phyloP scores from a whole-genome alignment of 1,140 invertebrate species.

The Apolygus lucorum region DNA sequence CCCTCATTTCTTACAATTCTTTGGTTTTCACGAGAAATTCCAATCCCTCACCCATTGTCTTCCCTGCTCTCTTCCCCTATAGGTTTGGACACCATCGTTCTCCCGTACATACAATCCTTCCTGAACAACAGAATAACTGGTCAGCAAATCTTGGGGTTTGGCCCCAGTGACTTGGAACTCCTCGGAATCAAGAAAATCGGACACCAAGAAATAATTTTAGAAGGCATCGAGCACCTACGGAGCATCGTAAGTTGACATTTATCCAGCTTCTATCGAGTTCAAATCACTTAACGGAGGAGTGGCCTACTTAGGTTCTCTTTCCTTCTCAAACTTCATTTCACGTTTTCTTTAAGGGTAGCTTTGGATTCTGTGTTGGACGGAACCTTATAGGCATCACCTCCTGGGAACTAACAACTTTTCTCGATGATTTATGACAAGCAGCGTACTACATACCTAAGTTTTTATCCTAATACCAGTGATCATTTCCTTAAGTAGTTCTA shows the following conservation, averaged over 20 bases:
- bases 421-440: too few species aligned
- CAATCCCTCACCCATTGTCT: constrained; percentile 21
- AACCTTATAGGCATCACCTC: too few species aligned
- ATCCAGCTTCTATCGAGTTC: not conserved
- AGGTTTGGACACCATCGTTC: constrained; percentile 74
- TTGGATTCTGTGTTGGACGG: too few species aligned
- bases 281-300: not conserved
- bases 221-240: constrained; percentile 78
- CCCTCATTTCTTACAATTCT: not conserved
- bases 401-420: too few species aligned
- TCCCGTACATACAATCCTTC: constrained; percentile 73
- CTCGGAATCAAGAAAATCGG: constrained; percentile 75
- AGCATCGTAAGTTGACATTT: constrained; percentile 63
- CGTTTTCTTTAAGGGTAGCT: too few species aligned
- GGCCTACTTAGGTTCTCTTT: not conserved
- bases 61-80: constrained; percentile 27
- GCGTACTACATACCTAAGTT: too few species aligned
- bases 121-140: constrained; percentile 72
- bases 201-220: constrained; percentile 85
- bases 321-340: too few species aligned
- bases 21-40: not conserved
- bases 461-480: too few species aligned
- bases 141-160: constrained; percentile 67
- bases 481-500: too few species aligned
- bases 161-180: constrained; percentile 77